Conservation (phyloP, 2,797 vertebrate genomes). For the Sphenodon punctatus region DNA sequence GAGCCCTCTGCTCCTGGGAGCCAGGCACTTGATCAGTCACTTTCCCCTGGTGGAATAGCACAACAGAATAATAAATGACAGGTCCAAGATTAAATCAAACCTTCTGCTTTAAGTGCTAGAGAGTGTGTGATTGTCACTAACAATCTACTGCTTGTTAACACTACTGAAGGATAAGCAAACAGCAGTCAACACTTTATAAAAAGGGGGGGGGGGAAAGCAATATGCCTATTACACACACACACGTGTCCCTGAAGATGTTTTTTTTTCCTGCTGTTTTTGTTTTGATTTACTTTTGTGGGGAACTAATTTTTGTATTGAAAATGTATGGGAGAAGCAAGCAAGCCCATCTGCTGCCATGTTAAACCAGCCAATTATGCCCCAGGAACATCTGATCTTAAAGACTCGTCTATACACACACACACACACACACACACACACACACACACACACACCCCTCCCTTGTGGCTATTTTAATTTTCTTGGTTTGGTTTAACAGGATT, state of each 20-base stretch:
- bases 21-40: constrained; percentile 86
- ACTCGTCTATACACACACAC: too few species aligned
- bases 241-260: constrained; percentile 2
- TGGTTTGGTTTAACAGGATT: neutral
- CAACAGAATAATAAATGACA: constrained; percentile 91
- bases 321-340: constrained; percentile 45
- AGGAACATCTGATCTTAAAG: neutral
- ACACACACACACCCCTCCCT: too few species aligned
- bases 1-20: constrained; percentile 81
- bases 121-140: constrained; percentile 90
- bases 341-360: constrained; percentile 47
- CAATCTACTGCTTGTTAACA: constrained; percentile 87
- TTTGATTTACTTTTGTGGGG: constrained; percentile 41
- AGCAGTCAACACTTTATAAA: constrained; percentile 74
- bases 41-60: constrained; percentile 79
- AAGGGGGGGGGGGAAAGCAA: neutral
- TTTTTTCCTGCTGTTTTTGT: constrained; percentile 39
- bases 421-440: too few species aligned
- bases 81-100: constrained; percentile 91
- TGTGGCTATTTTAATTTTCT: neutral
- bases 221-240: constrained; percentile 45
- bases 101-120: constrained; percentile 86
- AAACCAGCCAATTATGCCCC: neutral
- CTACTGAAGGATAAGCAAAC: constrained; percentile 84
- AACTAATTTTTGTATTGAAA: constrained; percentile 45